Evolutionary conservation across 2,888 invertebrate genomes (phyloP).

Genomic region (Ochropacha duplaris): DNA sequence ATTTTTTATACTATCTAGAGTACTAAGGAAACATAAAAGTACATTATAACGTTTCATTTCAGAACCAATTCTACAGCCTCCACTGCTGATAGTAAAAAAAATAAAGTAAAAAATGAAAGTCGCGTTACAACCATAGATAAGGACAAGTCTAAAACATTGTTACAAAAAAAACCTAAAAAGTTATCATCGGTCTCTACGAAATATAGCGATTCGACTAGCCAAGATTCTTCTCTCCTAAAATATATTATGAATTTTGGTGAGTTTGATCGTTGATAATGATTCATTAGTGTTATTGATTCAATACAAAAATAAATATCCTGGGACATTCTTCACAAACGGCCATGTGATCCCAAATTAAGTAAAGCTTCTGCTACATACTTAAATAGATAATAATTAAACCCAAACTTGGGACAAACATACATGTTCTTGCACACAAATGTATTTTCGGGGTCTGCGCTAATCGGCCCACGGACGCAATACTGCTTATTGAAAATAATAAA

Average conservation of each 20-base stretch:
- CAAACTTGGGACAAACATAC: too few relatives aligned
- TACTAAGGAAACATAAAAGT: too few relatives aligned
- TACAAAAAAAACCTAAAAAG: constrained; percentile 41
- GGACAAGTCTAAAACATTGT: constrained; percentile 41
- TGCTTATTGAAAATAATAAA: too few relatives aligned
- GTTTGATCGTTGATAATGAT: constrained; percentile 2
- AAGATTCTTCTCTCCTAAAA: constrained; percentile 59
- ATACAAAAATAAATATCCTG: neutral
- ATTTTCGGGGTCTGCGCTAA: too few relatives aligned
- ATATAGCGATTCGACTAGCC: constrained; percentile 38
- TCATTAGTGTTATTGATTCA: too few relatives aligned
- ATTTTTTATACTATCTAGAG: neutral
- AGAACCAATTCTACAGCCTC: constrained; percentile 54
- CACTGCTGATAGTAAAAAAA: constrained; percentile 54
- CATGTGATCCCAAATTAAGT: too few relatives aligned
- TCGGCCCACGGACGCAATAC: too few relatives aligned
- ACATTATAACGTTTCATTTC: constrained; percentile 1
- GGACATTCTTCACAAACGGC: too few relatives aligned
- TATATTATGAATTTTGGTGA: constrained; percentile 71
- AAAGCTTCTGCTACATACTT: too few relatives aligned
- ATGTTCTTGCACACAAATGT: too few relatives aligned
- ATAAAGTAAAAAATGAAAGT: constrained; percentile 22
- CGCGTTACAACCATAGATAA: constrained; percentile 48
- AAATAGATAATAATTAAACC: too few relatives aligned
- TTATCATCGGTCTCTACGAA: constrained; percentile 50